phyloP scores from a whole-genome alignment of 2,888 invertebrate species.

The Lasioglossum oenotherae region DNA sequence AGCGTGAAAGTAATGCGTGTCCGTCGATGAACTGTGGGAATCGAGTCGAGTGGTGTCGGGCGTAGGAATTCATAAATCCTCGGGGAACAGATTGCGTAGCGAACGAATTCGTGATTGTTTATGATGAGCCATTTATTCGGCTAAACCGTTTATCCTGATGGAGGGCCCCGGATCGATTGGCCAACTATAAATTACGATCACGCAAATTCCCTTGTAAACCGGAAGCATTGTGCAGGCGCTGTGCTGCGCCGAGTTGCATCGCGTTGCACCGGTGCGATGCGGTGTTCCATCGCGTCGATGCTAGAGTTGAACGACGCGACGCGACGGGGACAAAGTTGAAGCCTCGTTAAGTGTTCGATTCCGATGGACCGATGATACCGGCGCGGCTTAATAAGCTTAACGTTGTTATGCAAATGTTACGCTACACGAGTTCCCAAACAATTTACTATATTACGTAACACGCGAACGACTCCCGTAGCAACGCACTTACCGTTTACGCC shows the following conservation, averaged over 20 bases:
- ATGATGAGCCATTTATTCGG: conserved; percentile 29
- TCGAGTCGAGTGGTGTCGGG: not conserved
- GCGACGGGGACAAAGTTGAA: conserved; percentile 35
- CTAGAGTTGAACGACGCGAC: not conserved
- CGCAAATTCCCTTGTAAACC: conserved; percentile 36
- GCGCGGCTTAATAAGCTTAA: conserved; percentile 66
- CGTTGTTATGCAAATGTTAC: conserved; percentile 69
- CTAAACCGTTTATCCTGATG: conserved; percentile 18
- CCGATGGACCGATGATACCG: conserved; percentile 59
- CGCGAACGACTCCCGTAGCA: conserved; percentile 40
- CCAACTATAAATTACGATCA: conserved; percentile 39
- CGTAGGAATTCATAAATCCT: conserved; percentile 12
- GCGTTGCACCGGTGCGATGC: too few relatives aligned
- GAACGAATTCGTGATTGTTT: conserved; percentile 31
- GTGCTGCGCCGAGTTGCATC: not conserved
- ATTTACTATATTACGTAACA: conserved; percentile 62
- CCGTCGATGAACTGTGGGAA: not conserved
- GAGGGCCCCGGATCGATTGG: not conserved
- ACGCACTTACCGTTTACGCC: conserved; percentile 43
- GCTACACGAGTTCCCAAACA: conserved; percentile 68
- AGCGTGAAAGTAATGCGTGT: not conserved
- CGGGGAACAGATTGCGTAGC: not conserved
- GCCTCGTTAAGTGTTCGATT: conserved; percentile 59
- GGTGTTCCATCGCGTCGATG: not conserved
- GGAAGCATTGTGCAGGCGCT: not conserved